Percentiles rank a stretch among this genome's conserved stretches.
These are phyloP conservation scores for Empidonax alnorum DNA, from an alignment of 2,113 vertebrate species.

Conservation along the genomic window DNA sequence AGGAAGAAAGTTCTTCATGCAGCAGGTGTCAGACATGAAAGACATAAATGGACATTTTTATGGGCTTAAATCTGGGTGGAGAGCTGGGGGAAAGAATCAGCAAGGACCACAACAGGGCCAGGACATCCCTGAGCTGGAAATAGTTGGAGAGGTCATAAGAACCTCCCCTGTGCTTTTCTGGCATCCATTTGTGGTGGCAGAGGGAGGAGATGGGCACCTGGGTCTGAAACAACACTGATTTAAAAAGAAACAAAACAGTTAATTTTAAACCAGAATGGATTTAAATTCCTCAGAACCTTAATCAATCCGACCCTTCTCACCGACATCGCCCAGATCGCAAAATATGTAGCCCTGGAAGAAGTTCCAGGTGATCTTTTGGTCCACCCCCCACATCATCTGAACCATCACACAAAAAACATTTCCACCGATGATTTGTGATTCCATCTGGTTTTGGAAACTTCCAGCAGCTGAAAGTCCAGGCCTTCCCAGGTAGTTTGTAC, in stretches of 20 bases:
- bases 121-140: not conserved
- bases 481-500: not conserved
- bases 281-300: not conserved
- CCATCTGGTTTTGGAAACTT: not conserved
- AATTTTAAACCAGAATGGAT: not conserved
- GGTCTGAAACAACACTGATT: not conserved
- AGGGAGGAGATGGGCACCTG: not conserved
- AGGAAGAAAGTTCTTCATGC: not conserved
- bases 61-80: not conserved
- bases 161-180: too few species aligned
- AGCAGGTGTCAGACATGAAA: not conserved
- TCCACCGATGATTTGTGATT: not conserved
- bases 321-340: not conserved
- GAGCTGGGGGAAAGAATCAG: not conserved
- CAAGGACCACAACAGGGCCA: not conserved
- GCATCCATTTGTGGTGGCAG: not conserved
- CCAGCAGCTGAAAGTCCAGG: not conserved
- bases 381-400: not conserved
- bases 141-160: not conserved
- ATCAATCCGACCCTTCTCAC: not conserved
- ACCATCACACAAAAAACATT: not conserved
- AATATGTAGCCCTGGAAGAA: not conserved
- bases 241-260: not conserved
- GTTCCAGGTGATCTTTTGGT: not conserved
- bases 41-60: not conserved